Evolutionary conservation across 2,888 invertebrate species (phyloP).

Genomic region (Allacma fusca): DNA sequence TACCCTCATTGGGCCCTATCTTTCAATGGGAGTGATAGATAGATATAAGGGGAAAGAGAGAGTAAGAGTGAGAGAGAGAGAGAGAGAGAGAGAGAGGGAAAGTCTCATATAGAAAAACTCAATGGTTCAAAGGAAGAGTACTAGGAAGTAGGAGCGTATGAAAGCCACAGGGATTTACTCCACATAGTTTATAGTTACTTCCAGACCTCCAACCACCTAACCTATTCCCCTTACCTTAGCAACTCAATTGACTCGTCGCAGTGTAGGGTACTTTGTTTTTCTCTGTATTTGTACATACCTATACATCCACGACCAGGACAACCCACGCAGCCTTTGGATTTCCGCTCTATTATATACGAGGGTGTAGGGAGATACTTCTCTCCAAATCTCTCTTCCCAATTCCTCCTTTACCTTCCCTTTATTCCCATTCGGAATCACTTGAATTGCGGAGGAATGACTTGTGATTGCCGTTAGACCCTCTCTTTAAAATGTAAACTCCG

Average conservation of each 20-base stretch:
- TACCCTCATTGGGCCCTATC: slow-evolving; percentile 7
- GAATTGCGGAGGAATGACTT: too few species aligned
- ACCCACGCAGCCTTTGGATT: neutral
- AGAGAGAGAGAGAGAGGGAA: too few species aligned
- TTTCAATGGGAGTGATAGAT: neutral
- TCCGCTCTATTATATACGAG: neutral
- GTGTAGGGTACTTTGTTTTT: neutral
- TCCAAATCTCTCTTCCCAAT: neutral
- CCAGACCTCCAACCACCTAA: neutral
- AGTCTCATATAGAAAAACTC: neutral
- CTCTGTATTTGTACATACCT: neutral
- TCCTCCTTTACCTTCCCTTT: neutral
- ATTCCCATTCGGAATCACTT: neutral
- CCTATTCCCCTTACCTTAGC: neutral
- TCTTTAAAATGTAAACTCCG: too few species aligned
- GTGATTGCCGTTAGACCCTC: too few species aligned
- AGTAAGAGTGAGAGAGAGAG: too few species aligned
- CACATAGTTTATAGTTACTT: slow-evolving; percentile 8
- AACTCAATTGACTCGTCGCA: neutral
- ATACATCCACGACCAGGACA: neutral
- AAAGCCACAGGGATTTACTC: slow-evolving; percentile 12
- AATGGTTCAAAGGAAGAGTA: neutral
- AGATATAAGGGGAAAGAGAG: too few species aligned
- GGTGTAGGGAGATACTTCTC: neutral
- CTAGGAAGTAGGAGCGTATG: too few species aligned